Evolutionary conservation across 2,113 vertebrate genomes (phyloP).

Genomic region (Orthonyx spaldingii): DNA sequence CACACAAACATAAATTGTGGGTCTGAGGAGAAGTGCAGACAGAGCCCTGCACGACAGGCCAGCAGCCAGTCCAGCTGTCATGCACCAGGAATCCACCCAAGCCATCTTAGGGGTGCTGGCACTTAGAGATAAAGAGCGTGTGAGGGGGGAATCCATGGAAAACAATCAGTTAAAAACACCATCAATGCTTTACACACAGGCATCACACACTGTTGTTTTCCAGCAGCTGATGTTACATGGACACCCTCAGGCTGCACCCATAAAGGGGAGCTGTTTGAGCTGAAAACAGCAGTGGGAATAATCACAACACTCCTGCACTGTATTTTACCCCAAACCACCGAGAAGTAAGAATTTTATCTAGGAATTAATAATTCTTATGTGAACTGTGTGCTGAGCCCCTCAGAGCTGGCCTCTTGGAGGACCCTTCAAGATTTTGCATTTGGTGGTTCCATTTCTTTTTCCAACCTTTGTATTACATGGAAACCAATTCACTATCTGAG

Average conservation of each 20-base stretch:
- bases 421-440: not conserved
- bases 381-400: not conserved
- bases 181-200: fast-evolving
- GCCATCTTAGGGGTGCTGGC: not conserved
- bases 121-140: not conserved
- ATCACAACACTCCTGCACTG: not conserved
- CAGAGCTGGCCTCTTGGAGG: not conserved
- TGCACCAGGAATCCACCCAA: not conserved
- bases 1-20: not conserved
- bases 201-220: not conserved
- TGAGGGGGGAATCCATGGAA: not conserved
- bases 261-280: not conserved
- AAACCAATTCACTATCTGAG: not conserved
- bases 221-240: not conserved
- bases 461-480: not conserved
- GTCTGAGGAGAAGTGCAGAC: not conserved
- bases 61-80: not conserved
- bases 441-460: not conserved
- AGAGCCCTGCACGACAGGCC: not conserved
- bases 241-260: not conserved
- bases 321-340: not conserved
- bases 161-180: not conserved
- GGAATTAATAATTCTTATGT: not conserved
- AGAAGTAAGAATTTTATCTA: not conserved
- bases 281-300: not conserved